Conservation (phyloP, 2,797 vertebrate genomes). For the Rhadinocentrus ornatus region DNA sequence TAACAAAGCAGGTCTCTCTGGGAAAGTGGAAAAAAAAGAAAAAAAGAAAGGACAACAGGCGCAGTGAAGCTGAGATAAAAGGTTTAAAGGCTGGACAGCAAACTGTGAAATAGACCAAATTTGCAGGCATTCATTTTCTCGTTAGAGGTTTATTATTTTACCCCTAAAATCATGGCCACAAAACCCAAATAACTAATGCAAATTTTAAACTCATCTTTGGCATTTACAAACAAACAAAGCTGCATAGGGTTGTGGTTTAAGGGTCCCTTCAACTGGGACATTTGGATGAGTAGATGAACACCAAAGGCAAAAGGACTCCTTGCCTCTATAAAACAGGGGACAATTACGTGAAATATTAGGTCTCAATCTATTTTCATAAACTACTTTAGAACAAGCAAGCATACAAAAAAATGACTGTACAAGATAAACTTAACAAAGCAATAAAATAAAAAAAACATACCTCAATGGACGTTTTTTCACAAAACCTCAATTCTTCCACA, state of each 20-base stretch:
- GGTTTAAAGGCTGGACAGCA: background rate
- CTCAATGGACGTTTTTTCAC: too few relatives aligned
- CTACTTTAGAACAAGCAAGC: too few relatives aligned
- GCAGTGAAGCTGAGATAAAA: constrained; percentile 13
- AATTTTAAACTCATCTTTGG: background rate
- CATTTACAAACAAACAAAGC: too few relatives aligned
- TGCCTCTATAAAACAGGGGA: background rate
- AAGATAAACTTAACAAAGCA: too few relatives aligned
- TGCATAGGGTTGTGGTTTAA: too few relatives aligned
- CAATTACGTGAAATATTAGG: background rate
- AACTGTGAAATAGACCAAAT: too few relatives aligned
- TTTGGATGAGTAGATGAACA: too few relatives aligned
- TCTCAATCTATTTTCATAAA: too few relatives aligned
- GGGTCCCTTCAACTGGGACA: too few relatives aligned
- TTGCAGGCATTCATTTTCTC: background rate
- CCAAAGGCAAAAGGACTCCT: background rate
- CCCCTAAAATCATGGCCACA: background rate
- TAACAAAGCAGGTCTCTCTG: constrained; percentile 6
- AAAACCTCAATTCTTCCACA: too few relatives aligned
- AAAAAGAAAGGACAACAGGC: background rate
- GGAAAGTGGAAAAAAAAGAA: constrained; percentile 1
- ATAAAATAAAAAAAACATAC: too few relatives aligned
- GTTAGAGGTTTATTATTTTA: background rate
- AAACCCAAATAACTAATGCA: background rate
- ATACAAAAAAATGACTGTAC: too few relatives aligned